A percentile compares a stretch with the other conserved stretches of the same genome.
These are phyloP conservation scores for Rhaphigaster nebulosa DNA, from an alignment of 2,888 invertebrate genomes.

Conservation along the genomic window DNA sequence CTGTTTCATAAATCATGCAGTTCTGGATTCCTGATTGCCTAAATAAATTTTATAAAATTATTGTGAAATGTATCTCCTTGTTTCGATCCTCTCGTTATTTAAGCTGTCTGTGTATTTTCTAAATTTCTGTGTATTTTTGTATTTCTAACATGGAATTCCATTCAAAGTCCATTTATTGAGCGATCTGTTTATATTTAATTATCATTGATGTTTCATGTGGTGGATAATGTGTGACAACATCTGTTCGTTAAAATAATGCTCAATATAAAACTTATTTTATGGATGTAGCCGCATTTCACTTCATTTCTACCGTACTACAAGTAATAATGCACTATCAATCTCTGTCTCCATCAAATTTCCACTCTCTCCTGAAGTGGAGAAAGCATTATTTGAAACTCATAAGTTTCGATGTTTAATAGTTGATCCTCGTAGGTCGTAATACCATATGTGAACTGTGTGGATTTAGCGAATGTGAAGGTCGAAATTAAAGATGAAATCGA, in stretches of 20 bases:
- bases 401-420: background rate
- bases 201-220: too few species aligned
- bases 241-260: background rate
- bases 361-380: constrained; percentile 8
- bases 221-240: too few species aligned
- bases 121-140: too few species aligned
- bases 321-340: background rate
- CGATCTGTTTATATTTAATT: too few species aligned
- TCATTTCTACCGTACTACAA: background rate
- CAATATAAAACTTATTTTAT: background rate
- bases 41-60: too few species aligned
- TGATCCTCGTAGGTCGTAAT: background rate
- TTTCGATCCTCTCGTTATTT: too few species aligned
- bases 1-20: too few species aligned
- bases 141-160: too few species aligned
- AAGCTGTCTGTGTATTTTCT: too few species aligned
- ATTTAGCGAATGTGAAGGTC: background rate
- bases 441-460: background rate
- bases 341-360: background rate
- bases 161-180: too few species aligned
- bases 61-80: too few species aligned
- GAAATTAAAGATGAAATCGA: background rate
- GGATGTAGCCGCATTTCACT: background rate
- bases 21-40: too few species aligned
- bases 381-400: background rate